Evolutionary conservation across 1,140 invertebrate genomes (phyloP).

Genomic region (Drosophila quadrilineata): DNA sequence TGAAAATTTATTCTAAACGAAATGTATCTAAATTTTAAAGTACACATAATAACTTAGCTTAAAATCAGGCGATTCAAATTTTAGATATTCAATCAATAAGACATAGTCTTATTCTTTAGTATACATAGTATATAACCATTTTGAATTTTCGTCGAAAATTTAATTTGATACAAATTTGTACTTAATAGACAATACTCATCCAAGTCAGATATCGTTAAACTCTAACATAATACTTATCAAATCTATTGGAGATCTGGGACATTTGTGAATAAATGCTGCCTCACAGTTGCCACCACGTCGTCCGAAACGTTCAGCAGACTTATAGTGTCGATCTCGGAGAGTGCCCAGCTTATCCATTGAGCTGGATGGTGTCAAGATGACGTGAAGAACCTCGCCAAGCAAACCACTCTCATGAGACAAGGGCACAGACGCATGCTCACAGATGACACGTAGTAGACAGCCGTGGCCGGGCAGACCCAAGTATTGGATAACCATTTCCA

Average conservation of each 20-base stretch:
- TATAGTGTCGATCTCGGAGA: conserved; percentile 26
- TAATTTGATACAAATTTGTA: no score
- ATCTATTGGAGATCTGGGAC: conserved; percentile 49
- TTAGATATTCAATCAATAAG: no score
- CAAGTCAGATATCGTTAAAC: no score
- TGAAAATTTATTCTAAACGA: no score
- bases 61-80: no score
- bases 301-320: conserved; percentile 42
- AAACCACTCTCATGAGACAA: conserved; percentile 85
- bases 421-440: conserved; percentile 87
- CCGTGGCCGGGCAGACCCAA: conserved; percentile 85
- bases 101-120: neutral
- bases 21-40: no score
- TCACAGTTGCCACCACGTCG: conserved; percentile 30
- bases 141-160: no score
- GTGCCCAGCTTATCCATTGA: conserved; percentile 40
- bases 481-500: conserved; percentile 71
- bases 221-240: conserved; percentile 23
- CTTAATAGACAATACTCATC: no score
- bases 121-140: neutral
- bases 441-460: conserved; percentile 88
- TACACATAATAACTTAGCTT: no score
- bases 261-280: conserved; percentile 21
- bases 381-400: conserved; percentile 86
- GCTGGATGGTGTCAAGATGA: conserved; percentile 84